Base-by-base conservation (phyloP, 2,888 invertebrate species). In the Thelaira solivaga region DNA sequence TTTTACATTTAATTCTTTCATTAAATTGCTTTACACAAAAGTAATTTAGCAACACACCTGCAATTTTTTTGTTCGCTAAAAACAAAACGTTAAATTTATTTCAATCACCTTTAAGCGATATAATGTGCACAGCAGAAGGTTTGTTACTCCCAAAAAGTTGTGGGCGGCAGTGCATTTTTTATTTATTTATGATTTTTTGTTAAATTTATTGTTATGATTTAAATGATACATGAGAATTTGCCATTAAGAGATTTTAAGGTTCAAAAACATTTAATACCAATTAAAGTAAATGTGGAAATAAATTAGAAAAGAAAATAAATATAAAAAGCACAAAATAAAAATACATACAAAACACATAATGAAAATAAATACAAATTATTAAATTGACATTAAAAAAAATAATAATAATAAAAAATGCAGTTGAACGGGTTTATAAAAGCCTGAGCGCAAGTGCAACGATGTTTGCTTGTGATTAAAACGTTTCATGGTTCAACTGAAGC, bases 331-430 rank as follows among this genome's bases (percentile, higher is more conserved):
- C 4, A 11, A n/a, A 55, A 45, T 1, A 10, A 11, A 11, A 41
- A 26, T 11, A 6, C 16, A 29, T 20, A n/a, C 11, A 34, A 39
- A 47, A 47, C n/a, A n/a, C n/a, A 22, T 39, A 31, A 29, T 55
- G n/a, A n/a, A n/a, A n/a, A n/a, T n/a, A n/a, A n/a, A n/a, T n/a
- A n/a, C n/a, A n/a, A n/a, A n/a, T n/a, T n/a, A n/a, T n/a, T n/a
- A n/a, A n/a, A n/a, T n/a, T n/a, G n/a, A n/a, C n/a, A n/a, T n/a
- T n/a, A n/a, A n/a, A n/a, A n/a, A n/a, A n/a, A n/a, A 26, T 51
- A 34, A 53, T 55, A 43, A 43, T 0, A 49, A 59, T 31, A 51
- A 74, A 75, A 79, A 72, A 77, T 78, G 78, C 67, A 55, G 78
- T 69, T 53, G 16, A 74, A 74, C 78, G 74, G 78, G 78, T 74